phyloP scores from a whole-genome alignment of 2,888 invertebrate species.

The Leistus spinibarbis region DNA sequence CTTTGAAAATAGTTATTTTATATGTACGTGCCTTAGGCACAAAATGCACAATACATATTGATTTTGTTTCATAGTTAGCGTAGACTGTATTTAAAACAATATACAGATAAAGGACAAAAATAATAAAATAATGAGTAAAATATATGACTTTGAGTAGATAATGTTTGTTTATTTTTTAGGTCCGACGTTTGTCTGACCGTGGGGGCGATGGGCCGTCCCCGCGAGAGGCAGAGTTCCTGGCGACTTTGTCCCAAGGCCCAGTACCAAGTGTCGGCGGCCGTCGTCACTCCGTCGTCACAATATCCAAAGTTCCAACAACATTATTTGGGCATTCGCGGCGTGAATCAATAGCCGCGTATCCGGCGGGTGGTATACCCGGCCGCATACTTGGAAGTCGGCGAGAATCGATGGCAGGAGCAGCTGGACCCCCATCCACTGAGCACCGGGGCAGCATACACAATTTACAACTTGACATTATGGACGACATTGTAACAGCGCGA shows the following conservation, averaged over 20 bases:
- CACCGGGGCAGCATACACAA: conserved; percentile 80
- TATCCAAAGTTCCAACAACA: conserved; percentile 78
- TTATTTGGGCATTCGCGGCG: conserved; percentile 79
- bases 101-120: no score
- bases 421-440: conserved; percentile 75
- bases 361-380: conserved; percentile 59
- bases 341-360: conserved; percentile 82
- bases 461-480: conserved; percentile 85
- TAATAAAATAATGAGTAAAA: no score
- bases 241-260: conserved; percentile 78
- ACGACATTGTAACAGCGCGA: conserved; percentile 81
- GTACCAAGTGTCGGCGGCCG: conserved; percentile 76
- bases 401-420: conserved; percentile 55
- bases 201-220: conserved; percentile 80
- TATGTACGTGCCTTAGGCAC: no score
- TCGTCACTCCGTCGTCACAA: conserved; percentile 85
- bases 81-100: no score
- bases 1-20: no score
- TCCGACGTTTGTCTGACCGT: conserved; percentile 79
- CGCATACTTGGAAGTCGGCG: conserved; percentile 54
- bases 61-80: no score
- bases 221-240: conserved; percentile 80
- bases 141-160: neutral
- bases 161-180: conserved; percentile 55
- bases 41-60: no score